Conservation (phyloP, 2,113 vertebrate species). For the Neolamprologus cancellatus region DNA sequence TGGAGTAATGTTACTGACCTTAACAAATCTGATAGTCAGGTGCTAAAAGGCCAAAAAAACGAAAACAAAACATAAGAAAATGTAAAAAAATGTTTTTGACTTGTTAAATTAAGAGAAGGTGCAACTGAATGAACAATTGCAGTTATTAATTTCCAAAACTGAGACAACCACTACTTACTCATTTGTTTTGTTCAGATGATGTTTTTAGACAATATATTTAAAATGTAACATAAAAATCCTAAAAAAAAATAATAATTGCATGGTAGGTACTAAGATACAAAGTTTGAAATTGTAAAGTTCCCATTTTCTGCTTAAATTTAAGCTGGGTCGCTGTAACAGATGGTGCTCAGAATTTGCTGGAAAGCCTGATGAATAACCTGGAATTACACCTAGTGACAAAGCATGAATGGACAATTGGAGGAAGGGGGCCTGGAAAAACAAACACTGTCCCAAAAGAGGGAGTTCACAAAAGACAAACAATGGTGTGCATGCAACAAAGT, state of each 20-base stretch:
- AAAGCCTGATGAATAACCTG: not conserved
- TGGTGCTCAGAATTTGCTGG: not conserved
- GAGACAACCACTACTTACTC: not conserved
- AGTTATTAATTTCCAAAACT: not conserved
- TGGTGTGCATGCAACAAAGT: constrained; percentile 11
- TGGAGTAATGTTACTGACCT: not conserved
- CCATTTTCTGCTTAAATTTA: not conserved
- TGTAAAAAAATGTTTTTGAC: not conserved
- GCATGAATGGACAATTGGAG: constrained; percentile 33
- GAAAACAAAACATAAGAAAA: not conserved
- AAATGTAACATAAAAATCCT: not conserved
- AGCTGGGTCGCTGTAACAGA: not conserved
- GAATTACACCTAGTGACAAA: not conserved
- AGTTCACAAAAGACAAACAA: constrained; percentile 63
- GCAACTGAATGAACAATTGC: not conserved
- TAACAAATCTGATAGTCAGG: not conserved
- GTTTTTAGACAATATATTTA: not conserved
- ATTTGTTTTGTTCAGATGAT: not conserved
- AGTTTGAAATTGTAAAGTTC: not conserved
- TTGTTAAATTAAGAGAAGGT: not conserved
- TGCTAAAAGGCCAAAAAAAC: not conserved
- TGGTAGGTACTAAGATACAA: not conserved
- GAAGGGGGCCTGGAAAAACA: constrained; percentile 60
- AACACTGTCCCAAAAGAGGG: constrained; percentile 45
- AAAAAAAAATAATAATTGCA: not conserved